phyloP scores from a whole-genome alignment of 2,888 invertebrate species.

The Acronicta alni region DNA sequence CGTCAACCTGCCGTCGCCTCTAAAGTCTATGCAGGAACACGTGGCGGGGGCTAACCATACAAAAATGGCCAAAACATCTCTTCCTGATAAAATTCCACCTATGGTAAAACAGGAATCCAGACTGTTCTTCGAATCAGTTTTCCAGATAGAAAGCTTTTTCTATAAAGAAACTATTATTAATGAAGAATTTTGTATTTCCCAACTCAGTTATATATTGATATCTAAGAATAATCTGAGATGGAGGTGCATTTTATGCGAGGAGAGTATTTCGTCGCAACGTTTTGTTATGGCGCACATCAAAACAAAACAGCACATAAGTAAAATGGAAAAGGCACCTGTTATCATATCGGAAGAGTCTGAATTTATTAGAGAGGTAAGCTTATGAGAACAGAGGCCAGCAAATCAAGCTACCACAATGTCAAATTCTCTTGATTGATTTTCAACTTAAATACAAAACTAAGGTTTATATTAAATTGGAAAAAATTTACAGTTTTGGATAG shows the following conservation, averaged over 20 bases:
- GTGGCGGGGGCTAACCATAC: slow-evolving; percentile 59
- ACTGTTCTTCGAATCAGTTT: slow-evolving; percentile 19
- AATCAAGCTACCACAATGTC: too few species aligned
- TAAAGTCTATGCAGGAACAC: slow-evolving; percentile 37
- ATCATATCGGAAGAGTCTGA: slow-evolving; percentile 32
- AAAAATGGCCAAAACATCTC: slow-evolving; percentile 24
- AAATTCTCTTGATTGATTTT: too few species aligned
- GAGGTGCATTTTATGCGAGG: slow-evolving; percentile 49
- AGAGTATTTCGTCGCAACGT: slow-evolving; percentile 2
- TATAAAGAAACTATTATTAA: slow-evolving; percentile 55
- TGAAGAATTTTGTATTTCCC: slow-evolving; percentile 52
- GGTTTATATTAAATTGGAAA: too few species aligned
- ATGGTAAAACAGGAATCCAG: not conserved
- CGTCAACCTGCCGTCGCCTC: slow-evolving; percentile 33
- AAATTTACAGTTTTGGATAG: too few species aligned
- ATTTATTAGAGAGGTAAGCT: slow-evolving; percentile 52
- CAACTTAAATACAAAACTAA: too few species aligned
- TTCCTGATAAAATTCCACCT: not conserved
- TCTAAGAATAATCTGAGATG: slow-evolving; percentile 14
- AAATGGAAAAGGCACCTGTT: slow-evolving; percentile 8
- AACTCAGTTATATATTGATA: slow-evolving; percentile 51
- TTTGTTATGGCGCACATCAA: not conserved
- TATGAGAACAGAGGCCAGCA: too few species aligned
- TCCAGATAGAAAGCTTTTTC: not conserved
- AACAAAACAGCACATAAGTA: not conserved